These are phyloP conservation scores for Chrysopilus asiliformis DNA, from an alignment of 2,888 invertebrate species.

Conservation along the genomic window DNA sequence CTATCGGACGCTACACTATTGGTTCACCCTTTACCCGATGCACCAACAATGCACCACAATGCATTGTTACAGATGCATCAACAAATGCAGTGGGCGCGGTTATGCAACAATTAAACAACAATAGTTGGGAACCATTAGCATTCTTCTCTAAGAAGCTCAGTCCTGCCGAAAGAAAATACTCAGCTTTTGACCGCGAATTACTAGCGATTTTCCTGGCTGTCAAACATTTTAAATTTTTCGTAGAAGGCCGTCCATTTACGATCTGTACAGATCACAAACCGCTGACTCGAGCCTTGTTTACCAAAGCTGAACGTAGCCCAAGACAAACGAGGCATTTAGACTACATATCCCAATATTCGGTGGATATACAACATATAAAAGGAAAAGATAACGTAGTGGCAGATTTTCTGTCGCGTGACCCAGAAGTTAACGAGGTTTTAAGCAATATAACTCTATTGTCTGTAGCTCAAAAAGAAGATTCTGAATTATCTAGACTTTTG, in stretches of 20 bases:
- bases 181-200: slow-evolving; percentile 27
- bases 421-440: too few species aligned
- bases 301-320: slow-evolving; percentile 21
- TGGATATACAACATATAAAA: slow-evolving; percentile 2
- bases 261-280: too few species aligned
- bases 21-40: slow-evolving; percentile 22
- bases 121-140: slow-evolving; percentile 24
- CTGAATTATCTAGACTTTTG: background rate
- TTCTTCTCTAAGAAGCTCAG: slow-evolving; percentile 25
- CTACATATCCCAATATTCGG: slow-evolving; percentile 2
- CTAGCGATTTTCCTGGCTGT: slow-evolving; percentile 26
- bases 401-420: slow-evolving; percentile 6
- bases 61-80: slow-evolving; percentile 22
- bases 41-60: too few species aligned
- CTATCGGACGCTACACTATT: slow-evolving; percentile 19
- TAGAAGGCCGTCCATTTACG: slow-evolving; percentile 24
- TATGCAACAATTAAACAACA: slow-evolving; percentile 22
- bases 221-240: slow-evolving; percentile 24
- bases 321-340: slow-evolving; percentile 3
- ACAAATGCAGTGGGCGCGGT: slow-evolving; percentile 27
- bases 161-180: slow-evolving; percentile 23
- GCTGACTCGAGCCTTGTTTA: too few species aligned
- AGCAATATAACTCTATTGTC: too few species aligned
- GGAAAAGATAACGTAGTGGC: slow-evolving; percentile 3
- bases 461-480: background rate